Base-by-base conservation (phyloP, 2,888 invertebrate genomes). In the Synanthedon formicaeformis region DNA sequence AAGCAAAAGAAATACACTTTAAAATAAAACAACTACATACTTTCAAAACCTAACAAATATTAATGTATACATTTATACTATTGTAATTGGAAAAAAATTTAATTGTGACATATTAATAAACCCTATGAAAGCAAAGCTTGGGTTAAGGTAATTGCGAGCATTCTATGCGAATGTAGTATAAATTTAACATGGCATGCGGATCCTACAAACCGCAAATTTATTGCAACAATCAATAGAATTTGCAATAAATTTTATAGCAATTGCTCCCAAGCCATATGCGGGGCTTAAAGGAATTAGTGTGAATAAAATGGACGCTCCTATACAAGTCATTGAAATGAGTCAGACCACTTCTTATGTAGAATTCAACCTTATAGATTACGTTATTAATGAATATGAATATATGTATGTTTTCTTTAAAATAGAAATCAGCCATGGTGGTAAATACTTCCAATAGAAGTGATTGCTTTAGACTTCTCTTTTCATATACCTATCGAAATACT, bases 171-270 rank as follows among this genome's bases (percentile, higher is more conserved):
- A 49, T 49, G 48, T 55, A 51, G 50, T 55, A 56, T 56, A 56
- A 57, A 56, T 51, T 27, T 52, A 23, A 52, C 50, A 51, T 56
- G 54, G 55, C 54, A 34, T 52, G 49, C 50, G 49, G 52, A 55
- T 53, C 54, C 54, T 48, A 45, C 51, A 52, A 55, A 55, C 51
- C 50, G 52, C 53, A 56, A 58, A 60, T 65, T 62, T 65, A 66
- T 62, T 54, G 56, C 57, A 50, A 59, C 61, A 62, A 63, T 60
- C 57, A 58, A 60, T 59, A 55, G 62, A 64, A 61, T 56, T 62
- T 57, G 53, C 61, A 56, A 65, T 68, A 69, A 63, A 63, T 65
- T 63, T 57, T 45, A 45, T 45, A 58, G 56, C 59, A 62, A 58
- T 57, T 54, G 54, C 58, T 56, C 56, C 53, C 53, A 41, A 54